Percentiles rank a stretch among this genome's conserved stretches.
Conservation (phyloP, 2,113 vertebrate genomes). For the Heterocephalus glaber region DNA sequence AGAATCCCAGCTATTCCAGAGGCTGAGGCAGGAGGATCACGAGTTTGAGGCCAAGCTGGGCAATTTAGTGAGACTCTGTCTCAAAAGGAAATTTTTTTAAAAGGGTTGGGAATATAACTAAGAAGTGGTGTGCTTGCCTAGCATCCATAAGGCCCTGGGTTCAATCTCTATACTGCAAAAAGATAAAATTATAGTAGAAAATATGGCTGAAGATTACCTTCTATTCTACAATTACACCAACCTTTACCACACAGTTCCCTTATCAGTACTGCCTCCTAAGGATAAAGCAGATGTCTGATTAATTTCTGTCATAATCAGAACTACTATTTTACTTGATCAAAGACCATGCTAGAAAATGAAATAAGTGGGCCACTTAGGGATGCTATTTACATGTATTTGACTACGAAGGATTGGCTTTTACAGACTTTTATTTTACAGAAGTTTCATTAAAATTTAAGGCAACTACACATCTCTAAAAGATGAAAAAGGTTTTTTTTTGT, state of each 20-base stretch:
- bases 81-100: neutral
- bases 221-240: neutral
- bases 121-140: neutral
- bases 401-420: neutral
- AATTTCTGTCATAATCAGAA: neutral
- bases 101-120: neutral
- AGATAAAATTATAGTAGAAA: neutral
- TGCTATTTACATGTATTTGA: neutral
- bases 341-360: neutral
- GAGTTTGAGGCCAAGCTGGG: neutral
- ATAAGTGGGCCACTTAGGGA: neutral
- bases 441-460: neutral
- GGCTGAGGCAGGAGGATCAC: neutral
- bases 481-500: too few species aligned
- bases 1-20: neutral
- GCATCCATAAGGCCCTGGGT: neutral
- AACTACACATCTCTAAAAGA: neutral
- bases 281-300: neutral
- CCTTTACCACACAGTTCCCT: neutral
- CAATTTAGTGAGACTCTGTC: neutral
- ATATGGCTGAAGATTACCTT: neutral
- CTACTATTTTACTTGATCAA: neutral
- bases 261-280: neutral
- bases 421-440: neutral
- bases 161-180: neutral